These are phyloP conservation scores for Halcyon chelicuti DNA, from an alignment of 2,797 vertebrate species.

Conservation along the genomic window DNA sequence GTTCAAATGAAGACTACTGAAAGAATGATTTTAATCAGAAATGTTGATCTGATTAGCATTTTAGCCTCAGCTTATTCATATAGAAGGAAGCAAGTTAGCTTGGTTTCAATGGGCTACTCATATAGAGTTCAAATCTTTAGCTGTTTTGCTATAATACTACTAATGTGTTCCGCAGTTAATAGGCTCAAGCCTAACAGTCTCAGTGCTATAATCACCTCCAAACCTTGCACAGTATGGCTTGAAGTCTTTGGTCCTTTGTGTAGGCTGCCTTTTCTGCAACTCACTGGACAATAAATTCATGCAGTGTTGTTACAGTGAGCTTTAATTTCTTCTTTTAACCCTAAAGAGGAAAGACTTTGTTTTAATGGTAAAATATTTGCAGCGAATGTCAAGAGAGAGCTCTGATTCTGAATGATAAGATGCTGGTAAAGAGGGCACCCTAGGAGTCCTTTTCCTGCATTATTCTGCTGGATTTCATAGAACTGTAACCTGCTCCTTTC, in stretches of 20 bases:
- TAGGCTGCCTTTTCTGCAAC: background rate
- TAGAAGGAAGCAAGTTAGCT: background rate
- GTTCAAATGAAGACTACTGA: background rate
- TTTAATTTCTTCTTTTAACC: background rate
- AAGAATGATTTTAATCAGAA: background rate
- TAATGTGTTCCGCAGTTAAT: background rate
- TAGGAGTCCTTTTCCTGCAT: background rate
- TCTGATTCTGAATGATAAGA: background rate
- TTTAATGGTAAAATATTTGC: background rate
- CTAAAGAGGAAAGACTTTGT: background rate
- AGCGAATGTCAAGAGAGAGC: background rate
- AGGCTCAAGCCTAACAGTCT: background rate
- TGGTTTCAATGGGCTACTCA: background rate
- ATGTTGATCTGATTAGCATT: background rate
- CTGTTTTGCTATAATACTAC: background rate
- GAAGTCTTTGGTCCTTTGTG: background rate
- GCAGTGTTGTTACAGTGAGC: background rate
- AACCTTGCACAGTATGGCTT: background rate
- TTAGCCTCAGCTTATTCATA: background rate
- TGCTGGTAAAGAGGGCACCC: background rate
- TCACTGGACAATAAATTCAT: background rate
- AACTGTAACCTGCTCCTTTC: accelerated
- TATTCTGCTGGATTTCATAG: background rate
- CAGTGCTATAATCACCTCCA: background rate
- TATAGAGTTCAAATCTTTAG: background rate